Evolutionary conservation across 2,113 vertebrate species (phyloP).

Genomic region (Taurulus bubalis): DNA sequence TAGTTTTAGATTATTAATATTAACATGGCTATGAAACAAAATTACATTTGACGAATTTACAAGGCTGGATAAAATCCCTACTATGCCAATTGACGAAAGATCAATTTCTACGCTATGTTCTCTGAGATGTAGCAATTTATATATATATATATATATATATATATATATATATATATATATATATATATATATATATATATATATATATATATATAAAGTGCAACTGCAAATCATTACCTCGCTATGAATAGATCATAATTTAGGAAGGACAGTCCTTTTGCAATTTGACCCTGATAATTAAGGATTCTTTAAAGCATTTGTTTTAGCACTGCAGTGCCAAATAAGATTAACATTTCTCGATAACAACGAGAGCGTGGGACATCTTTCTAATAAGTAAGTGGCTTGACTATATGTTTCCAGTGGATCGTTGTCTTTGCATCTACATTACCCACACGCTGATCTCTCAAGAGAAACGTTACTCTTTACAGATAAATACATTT

Average conservation of each 20-base stretch:
- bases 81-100: not conserved
- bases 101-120: not conserved
- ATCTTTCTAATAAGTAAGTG: conserved; percentile 3
- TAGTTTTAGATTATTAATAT: not conserved
- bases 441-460: not conserved
- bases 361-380: conserved; percentile 36
- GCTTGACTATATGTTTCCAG: conserved; percentile 16
- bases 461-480: not conserved
- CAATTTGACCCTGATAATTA: not conserved
- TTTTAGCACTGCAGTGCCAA: not conserved
- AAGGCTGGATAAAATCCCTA: not conserved
- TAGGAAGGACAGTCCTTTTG: fast-evolving
- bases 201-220: too few species aligned
- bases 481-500: not conserved
- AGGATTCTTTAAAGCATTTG: not conserved
- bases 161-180: too few species aligned
- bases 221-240: not conserved
- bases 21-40: not conserved
- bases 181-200: too few species aligned
- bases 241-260: not conserved
- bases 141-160: too few species aligned
- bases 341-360: not conserved
- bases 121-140: not conserved
- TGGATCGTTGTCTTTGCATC: not conserved
- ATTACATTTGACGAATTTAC: not conserved